phyloP scores from a whole-genome alignment of 2,113 vertebrate genomes.

The Halcyon malimbica region DNA sequence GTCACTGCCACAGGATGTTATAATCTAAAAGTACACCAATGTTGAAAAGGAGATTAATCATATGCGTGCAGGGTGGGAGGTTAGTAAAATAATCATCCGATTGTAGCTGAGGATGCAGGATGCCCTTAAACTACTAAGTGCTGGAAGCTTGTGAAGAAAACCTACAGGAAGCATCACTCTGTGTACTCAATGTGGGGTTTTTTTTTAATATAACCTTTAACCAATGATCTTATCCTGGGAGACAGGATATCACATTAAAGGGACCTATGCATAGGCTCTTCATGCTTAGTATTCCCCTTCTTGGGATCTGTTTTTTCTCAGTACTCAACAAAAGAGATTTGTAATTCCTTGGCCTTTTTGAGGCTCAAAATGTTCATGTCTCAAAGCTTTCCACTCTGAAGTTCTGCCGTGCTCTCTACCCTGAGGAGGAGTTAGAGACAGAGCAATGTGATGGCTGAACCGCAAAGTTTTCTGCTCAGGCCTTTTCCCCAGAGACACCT shows the following conservation, averaged over 20 bases:
- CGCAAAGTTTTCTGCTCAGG: not conserved
- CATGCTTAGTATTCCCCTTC: not conserved
- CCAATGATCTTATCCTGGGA: not conserved
- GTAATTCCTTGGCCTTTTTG: not conserved
- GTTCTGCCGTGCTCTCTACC: not conserved
- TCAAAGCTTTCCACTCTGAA: not conserved
- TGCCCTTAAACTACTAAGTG: not conserved
- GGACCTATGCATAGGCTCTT: not conserved
- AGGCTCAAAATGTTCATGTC: not conserved
- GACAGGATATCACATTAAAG: not conserved
- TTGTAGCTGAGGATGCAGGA: not conserved
- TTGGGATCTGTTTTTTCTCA: not conserved
- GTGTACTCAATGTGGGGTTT: rapidly evolving
- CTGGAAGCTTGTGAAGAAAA: not conserved
- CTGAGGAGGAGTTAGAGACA: not conserved
- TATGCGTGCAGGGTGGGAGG: not conserved
- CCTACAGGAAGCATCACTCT: not conserved
- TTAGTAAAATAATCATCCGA: not conserved
- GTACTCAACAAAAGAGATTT: not conserved
- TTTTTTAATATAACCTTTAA: not conserved
- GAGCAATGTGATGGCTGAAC: rapidly evolving
- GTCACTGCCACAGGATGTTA: not conserved
- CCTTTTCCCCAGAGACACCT: not conserved
- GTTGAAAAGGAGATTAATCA: not conserved
- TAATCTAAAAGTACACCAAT: not conserved